These are phyloP conservation scores for Pogonocherus hispidulus DNA, from an alignment of 2,888 invertebrate species.

Conservation along the genomic window DNA sequence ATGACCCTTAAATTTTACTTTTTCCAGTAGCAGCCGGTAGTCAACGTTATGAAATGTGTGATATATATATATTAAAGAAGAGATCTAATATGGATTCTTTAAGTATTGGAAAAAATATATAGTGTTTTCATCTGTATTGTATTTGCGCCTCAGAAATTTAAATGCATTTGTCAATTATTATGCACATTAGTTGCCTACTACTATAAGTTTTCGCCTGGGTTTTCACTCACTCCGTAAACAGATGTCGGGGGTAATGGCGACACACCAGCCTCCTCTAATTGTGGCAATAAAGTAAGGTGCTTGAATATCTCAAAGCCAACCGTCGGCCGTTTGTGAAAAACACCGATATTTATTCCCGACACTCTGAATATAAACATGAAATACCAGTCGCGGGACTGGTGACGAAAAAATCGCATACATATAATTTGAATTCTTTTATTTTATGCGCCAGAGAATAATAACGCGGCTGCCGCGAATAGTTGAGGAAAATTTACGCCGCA, in stretches of 20 bases:
- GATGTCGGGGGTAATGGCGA: constrained; percentile 52
- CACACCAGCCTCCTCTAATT: constrained; percentile 61
- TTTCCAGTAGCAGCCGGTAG: too few relatives aligned
- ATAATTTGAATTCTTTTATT: constrained; percentile 69
- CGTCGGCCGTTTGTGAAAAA: constrained; percentile 54
- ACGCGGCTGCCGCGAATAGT: constrained; percentile 68
- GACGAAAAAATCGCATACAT: constrained; percentile 68
- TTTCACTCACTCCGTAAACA: constrained; percentile 54
- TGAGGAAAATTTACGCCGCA: constrained; percentile 68
- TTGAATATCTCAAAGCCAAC: constrained; percentile 58
- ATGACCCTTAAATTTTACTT: too few relatives aligned
- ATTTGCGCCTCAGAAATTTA: background rate
- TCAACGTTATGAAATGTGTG: too few relatives aligned
- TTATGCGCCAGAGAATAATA: constrained; percentile 66
- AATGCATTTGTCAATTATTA: background rate
- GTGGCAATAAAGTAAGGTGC: constrained; percentile 63
- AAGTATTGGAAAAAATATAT: background rate
- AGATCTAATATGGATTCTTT: background rate
- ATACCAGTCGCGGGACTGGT: constrained; percentile 65
- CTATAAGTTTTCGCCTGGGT: constrained; percentile 27
- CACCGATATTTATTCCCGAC: constrained; percentile 67
- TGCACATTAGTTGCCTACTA: background rate
- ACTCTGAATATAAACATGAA: constrained; percentile 69
- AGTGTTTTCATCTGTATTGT: background rate
- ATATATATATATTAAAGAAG: too few relatives aligned